Evolutionary conservation across 2,888 invertebrate genomes (phyloP), one percentile per base, ranked within the genome.

Genomic region (Cotesia congregata): DNA sequence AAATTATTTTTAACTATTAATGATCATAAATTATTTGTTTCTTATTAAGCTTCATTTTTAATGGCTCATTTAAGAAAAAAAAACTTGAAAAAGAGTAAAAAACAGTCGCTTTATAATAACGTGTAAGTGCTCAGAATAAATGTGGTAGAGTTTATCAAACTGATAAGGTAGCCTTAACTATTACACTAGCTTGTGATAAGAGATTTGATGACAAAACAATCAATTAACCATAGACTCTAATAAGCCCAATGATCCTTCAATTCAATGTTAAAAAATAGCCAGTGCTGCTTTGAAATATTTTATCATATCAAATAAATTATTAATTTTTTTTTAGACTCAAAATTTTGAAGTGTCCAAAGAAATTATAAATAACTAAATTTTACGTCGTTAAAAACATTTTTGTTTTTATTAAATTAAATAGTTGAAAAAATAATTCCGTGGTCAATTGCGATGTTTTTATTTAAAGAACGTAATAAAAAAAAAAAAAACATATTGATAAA

Each of bases 161-260:
- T 79, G 81, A 81, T 81, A 81, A 81, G 80, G 76, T 67, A 72
- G 20, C 30, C 41, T 64, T 67, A 65, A 74, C 77, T 77, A 68
- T 72, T 75, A 61, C 12, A 12, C 30, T 39, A 69, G 71, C 41
- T 65, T 64, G 59, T 74, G 80, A 81, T 79, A 81, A 81, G 77
- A 77, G 74, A 80, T 80, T 80, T 71, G 70, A 77, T 77, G 73
- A 73, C 73, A 73, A 73, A 73, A 73, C 59, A 73, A 73, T 73
- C 67, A 59, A 72, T 72, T 60, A 72, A 65, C 41, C 50, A 17
- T 50, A 73, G 17, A n/a, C 73, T 67, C 65, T 50, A 30, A 73
- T 65, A 59, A 59, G 73, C 73, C 7, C 73, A 73, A 73, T 67
- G 20, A 67, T 73, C 61, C 59, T 73, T 73, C 60, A 73, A 67